Evolutionary conservation across 2,113 vertebrate genomes (phyloP).

Genomic region (Hemiprocne comata): DNA sequence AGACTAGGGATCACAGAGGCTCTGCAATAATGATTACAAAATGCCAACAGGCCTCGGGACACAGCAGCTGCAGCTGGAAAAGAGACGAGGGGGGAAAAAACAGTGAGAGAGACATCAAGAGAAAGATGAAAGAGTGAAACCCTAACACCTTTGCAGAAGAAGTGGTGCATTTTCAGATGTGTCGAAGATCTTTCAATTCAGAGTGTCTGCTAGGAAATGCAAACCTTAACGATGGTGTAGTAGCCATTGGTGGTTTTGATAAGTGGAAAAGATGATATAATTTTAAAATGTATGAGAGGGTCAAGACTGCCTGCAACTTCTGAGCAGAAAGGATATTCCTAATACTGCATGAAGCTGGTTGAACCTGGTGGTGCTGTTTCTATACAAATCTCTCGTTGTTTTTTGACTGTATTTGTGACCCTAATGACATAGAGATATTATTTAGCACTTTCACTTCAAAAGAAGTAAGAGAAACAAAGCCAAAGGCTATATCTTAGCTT

Average conservation of each 20-base stretch:
- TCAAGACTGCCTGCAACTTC: not conserved
- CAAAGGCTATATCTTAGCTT: not conserved
- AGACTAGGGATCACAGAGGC: not conserved
- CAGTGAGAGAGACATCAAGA: not conserved
- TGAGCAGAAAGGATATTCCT: not conserved
- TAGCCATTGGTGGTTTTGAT: not conserved
- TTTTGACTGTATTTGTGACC: not conserved
- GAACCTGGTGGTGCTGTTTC: not conserved
- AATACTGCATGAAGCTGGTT: not conserved
- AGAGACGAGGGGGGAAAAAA: not conserved
- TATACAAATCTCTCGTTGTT: not conserved
- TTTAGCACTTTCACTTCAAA: constrained; percentile 1
- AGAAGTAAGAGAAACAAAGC: not conserved
- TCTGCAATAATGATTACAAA: not conserved
- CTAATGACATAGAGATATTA: not conserved
- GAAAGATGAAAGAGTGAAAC: not conserved
- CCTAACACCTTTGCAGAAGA: not conserved
- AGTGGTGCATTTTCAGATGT: not conserved
- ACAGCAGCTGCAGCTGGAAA: not conserved
- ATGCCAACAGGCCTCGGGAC: not conserved
- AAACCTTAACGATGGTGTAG: not conserved
- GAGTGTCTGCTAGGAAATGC: not conserved
- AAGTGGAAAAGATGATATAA: not conserved
- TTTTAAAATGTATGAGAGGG: not conserved
- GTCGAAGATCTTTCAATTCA: not conserved